Evolutionary conservation across 2,888 invertebrate genomes (phyloP).

Genomic region (Cerceris ruficornis): DNA sequence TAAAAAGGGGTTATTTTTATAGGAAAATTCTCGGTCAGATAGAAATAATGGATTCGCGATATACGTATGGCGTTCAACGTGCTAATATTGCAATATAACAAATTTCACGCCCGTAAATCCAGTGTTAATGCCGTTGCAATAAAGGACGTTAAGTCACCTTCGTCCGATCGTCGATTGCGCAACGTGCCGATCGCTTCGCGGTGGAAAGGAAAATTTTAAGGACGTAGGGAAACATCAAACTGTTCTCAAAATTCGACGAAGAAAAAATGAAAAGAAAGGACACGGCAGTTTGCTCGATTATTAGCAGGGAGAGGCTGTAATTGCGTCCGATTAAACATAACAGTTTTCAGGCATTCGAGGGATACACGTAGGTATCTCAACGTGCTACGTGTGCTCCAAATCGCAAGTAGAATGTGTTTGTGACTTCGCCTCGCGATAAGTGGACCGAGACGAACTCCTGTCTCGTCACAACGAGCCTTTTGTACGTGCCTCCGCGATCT

Average conservation of each 20-base stretch:
- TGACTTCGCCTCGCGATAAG: slow-evolving; percentile 65
- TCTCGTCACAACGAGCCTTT: slow-evolving; percentile 67
- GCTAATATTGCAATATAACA: too few species aligned
- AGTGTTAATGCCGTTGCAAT: too few species aligned
- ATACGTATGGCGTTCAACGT: too few species aligned
- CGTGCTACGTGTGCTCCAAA: slow-evolving; percentile 60
- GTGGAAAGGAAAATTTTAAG: too few species aligned
- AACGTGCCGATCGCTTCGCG: too few species aligned
- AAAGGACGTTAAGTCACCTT: too few species aligned
- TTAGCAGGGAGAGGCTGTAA: background rate
- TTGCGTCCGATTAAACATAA: slow-evolving; percentile 23
- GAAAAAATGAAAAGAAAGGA: background rate
- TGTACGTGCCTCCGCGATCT: slow-evolving; percentile 34
- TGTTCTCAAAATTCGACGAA: background rate
- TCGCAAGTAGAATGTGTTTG: slow-evolving; percentile 64
- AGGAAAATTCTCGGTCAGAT: too few species aligned
- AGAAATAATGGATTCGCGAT: too few species aligned
- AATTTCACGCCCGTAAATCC: too few species aligned
- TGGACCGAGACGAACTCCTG: slow-evolving; percentile 74
- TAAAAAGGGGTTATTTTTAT: too few species aligned
- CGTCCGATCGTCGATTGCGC: too few species aligned
- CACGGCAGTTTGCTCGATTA: background rate
- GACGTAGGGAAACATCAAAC: too few species aligned
- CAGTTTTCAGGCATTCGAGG: slow-evolving; percentile 35
- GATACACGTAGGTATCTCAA: slow-evolving; percentile 3